phyloP scores from a whole-genome alignment of 64 coral and sea anemone genomes.

The Pocillopora verrucosa region DNA sequence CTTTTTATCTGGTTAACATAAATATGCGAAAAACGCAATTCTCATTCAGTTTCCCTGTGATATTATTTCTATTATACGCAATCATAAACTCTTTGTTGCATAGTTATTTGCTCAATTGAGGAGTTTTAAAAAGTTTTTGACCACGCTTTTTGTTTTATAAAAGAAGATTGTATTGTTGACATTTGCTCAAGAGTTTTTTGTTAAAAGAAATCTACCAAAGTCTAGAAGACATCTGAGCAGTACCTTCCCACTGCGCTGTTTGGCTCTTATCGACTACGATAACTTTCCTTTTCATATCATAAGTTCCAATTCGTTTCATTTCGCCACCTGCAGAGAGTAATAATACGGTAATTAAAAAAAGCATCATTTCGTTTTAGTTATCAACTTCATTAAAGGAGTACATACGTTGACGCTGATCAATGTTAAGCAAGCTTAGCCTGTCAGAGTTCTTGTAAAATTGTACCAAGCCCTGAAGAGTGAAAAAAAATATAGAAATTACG shows the following conservation, averaged over 20 bases:
- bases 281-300: constrained; percentile 41
- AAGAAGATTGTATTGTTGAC: too few species aligned
- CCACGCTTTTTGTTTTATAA: too few species aligned
- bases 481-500: neutral
- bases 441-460: constrained; percentile 49
- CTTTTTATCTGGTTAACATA: constrained; percentile 19
- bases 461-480: constrained; percentile 18
- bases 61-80: too few species aligned
- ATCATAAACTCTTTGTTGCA: too few species aligned
- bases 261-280: neutral
- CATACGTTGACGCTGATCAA: constrained; percentile 51
- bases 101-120: too few species aligned
- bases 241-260: constrained; percentile 26
- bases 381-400: too few species aligned
- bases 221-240: too few species aligned
- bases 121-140: too few species aligned
- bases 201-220: neutral
- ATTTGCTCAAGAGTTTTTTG: too few species aligned
- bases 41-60: too few species aligned
- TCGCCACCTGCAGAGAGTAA: neutral
- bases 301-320: constrained; percentile 22
- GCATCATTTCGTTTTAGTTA: too few species aligned
- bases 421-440: constrained; percentile 35
- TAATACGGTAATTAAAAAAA: too few species aligned
- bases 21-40: neutral